Conservation (phyloP, 2,113 vertebrate genomes). For the Rana temporaria region DNA sequence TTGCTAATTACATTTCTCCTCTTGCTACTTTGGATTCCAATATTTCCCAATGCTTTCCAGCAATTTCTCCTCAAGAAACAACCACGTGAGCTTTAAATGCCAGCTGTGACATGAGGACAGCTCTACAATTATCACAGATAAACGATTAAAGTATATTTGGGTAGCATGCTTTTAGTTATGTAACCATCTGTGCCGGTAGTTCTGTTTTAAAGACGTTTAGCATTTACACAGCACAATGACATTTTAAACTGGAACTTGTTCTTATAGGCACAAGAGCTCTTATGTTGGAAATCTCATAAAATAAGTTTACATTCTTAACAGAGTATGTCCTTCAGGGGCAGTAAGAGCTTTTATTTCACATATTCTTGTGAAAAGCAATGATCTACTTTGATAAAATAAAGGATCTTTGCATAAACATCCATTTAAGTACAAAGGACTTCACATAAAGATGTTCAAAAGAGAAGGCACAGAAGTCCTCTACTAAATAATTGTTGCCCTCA, state of each 20-base stretch:
- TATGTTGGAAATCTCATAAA: too few relatives aligned
- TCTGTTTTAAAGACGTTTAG: background rate
- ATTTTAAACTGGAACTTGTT: background rate
- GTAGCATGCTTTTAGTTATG: slow-evolving; percentile 30
- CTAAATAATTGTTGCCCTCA: too few relatives aligned
- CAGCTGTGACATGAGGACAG: slow-evolving; percentile 44
- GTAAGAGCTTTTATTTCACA: too few relatives aligned
- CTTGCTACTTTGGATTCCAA: slow-evolving; percentile 31
- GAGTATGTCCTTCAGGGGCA: too few relatives aligned
- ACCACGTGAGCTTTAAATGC: slow-evolving; percentile 37
- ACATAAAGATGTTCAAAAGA: too few relatives aligned
- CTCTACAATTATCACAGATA: slow-evolving; percentile 37
- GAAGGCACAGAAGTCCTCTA: too few relatives aligned
- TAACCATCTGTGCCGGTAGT: slow-evolving; percentile 44
- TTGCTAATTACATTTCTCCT: slow-evolving; percentile 49
- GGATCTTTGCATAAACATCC: too few relatives aligned
- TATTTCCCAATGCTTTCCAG: slow-evolving; percentile 49
- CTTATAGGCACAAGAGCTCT: background rate
- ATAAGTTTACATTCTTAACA: too few relatives aligned
- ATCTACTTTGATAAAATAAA: too few relatives aligned
- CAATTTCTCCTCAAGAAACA: slow-evolving; percentile 49
- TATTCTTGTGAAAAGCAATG: too few relatives aligned
- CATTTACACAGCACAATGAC: background rate
- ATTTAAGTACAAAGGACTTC: too few relatives aligned
- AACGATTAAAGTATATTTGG: slow-evolving; percentile 37